Evolutionary conservation across 2,888 invertebrate species (phyloP).

Genomic region (Biston stratarius): DNA sequence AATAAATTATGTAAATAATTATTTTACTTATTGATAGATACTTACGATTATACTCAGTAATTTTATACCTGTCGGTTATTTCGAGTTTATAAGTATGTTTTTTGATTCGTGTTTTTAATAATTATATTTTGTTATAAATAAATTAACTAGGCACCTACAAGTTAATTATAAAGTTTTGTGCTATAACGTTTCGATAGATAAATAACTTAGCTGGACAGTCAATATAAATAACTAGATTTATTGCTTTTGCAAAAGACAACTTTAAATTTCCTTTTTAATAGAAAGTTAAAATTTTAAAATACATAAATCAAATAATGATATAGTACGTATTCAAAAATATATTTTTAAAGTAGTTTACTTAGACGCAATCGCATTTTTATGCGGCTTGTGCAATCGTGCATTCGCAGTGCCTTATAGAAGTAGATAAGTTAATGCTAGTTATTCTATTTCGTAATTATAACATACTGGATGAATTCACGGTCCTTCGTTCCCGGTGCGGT

Average conservation of each 20-base stretch:
- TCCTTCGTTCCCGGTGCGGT: too few species aligned
- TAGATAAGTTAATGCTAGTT: conserved; percentile 4
- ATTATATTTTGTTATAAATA: conserved; percentile 16
- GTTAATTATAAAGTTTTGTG: background rate
- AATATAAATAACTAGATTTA: background rate
- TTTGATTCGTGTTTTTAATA: conserved; percentile 24
- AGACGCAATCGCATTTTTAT: conserved; percentile 27
- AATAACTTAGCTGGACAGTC: background rate
- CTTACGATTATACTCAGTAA: conserved; percentile 26
- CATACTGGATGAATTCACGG: too few species aligned
- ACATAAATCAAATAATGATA: too few species aligned
- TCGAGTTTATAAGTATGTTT: background rate
- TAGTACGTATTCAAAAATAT: too few species aligned
- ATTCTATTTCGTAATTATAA: background rate
- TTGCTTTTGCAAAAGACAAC: background rate
- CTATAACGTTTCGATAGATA: background rate
- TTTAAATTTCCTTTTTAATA: too few species aligned
- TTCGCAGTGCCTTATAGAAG: conserved; percentile 81
- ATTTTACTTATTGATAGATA: conserved; percentile 33
- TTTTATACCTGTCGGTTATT: conserved; percentile 4
- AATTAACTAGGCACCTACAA: background rate
- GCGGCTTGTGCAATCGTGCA: conserved; percentile 81
- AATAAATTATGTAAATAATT: conserved; percentile 34
- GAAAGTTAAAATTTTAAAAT: too few species aligned
- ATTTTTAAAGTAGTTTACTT: background rate